phyloP scores from a whole-genome alignment of 2,797 vertebrate genomes.

The Hyperoplus immaculatus region DNA sequence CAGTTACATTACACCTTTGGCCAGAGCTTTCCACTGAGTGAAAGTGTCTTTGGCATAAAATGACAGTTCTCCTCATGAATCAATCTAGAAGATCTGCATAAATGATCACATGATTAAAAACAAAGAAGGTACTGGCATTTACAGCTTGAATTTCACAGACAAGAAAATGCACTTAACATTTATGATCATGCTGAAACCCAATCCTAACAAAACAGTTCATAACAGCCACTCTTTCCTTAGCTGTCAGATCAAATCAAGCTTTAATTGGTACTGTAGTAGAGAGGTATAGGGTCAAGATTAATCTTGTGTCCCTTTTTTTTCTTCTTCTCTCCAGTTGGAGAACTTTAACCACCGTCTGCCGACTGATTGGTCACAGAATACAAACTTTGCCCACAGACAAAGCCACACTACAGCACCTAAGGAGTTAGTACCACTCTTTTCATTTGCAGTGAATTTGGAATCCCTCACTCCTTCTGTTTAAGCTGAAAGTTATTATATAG shows the following conservation, averaged over 20 bases:
- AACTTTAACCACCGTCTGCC: slow-evolving; percentile 21
- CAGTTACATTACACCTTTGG: slow-evolving; percentile 11
- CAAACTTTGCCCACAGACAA: slow-evolving; percentile 19
- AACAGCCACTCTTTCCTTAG: neutral
- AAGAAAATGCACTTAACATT: neutral
- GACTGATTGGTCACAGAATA: slow-evolving; percentile 21
- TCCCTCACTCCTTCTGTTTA: neutral
- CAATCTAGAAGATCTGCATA: neutral
- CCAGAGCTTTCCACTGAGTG: neutral
- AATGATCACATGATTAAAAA: neutral
- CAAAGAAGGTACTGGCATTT: neutral
- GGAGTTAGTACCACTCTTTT: slow-evolving; percentile 9
- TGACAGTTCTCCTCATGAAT: neutral
- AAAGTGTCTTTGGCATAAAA: neutral
- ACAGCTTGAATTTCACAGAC: neutral
- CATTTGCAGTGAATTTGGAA: slow-evolving; percentile 6
- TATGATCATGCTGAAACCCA: neutral
- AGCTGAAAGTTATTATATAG: neutral
- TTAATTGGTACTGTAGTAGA: neutral
- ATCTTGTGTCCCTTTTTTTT: neutral
- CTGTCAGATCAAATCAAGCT: slow-evolving; percentile 5
- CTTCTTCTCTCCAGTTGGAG: slow-evolving; percentile 3
- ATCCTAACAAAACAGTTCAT: slow-evolving; percentile 5
- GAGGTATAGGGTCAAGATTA: neutral
- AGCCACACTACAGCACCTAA: neutral